Percentiles rank a stretch among this genome's conserved stretches.
These are phyloP conservation scores for Perca fluviatilis DNA, from an alignment of 2,113 vertebrate genomes.

Conservation along the genomic window DNA sequence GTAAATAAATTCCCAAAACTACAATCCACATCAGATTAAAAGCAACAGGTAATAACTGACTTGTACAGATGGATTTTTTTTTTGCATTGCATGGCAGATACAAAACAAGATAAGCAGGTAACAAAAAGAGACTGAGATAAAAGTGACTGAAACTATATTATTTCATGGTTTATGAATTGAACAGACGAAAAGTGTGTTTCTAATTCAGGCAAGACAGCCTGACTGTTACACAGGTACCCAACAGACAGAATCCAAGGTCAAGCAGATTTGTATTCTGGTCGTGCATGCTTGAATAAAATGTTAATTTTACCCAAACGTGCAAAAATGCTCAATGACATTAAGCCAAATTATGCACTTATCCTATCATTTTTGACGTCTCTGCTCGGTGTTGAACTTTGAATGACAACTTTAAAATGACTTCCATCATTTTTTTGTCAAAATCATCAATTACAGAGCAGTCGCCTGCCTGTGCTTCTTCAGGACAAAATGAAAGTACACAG, in stretches of 20 bases:
- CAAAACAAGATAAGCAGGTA: background rate
- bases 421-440: constrained; percentile 32
- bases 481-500: constrained; percentile 9
- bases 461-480: background rate
- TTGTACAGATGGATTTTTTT: background rate
- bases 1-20: background rate
- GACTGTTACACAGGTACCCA: constrained; percentile 12
- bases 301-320: constrained; percentile 19
- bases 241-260: constrained; percentile 25
- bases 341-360: constrained; percentile 31
- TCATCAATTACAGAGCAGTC: constrained; percentile 7
- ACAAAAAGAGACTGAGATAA: background rate
- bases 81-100: background rate
- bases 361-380: constrained; percentile 10
- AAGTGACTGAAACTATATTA: constrained; percentile 26
- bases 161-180: constrained; percentile 37
- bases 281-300: constrained; percentile 31
- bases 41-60: background rate
- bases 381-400: constrained; percentile 32
- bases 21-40: background rate
- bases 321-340: constrained; percentile 39
- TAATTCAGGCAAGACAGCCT: constrained; percentile 5
- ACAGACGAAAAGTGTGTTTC: constrained; percentile 8
- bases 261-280: constrained; percentile 24
- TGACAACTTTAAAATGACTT: constrained; percentile 34